Evolutionary conservation across 2,113 vertebrate genomes (phyloP).

Genomic region (Pipa parva): DNA sequence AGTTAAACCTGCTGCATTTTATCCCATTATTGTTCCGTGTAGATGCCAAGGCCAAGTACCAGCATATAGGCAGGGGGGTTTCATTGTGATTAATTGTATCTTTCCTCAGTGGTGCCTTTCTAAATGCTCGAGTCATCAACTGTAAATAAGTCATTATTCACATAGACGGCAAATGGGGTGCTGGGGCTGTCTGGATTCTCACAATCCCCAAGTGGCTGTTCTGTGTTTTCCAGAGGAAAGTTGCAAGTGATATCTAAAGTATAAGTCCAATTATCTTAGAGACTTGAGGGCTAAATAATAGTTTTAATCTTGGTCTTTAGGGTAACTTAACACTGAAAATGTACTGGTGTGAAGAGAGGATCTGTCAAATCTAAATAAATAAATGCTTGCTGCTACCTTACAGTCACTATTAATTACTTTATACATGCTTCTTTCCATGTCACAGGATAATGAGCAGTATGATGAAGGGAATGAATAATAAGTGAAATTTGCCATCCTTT

Average conservation of each 20-base stretch:
- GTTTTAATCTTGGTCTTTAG: fast-evolving
- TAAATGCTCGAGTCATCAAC: slow-evolving; percentile 2
- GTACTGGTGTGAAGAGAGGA: slow-evolving; percentile 33
- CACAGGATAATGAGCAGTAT: slow-evolving; percentile 45
- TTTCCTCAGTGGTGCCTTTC: slow-evolving; percentile 2
- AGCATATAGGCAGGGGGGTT: background rate
- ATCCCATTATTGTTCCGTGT: background rate
- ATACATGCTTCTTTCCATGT: slow-evolving; percentile 48
- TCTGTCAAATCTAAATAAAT: slow-evolving; percentile 46
- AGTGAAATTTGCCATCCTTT: slow-evolving; percentile 3
- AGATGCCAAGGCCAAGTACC: background rate
- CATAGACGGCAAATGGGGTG: background rate
- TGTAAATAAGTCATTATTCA: slow-evolving; percentile 27
- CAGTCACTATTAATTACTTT: slow-evolving; percentile 53
- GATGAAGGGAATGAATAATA: slow-evolving; percentile 39
- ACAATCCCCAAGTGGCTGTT: background rate
- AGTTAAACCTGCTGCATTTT: slow-evolving; percentile 1
- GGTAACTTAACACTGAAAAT: slow-evolving; percentile 26
- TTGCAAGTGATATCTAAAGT: background rate
- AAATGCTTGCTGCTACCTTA: slow-evolving; percentile 40
- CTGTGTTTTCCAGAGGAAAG: fast-evolving
- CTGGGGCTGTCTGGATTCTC: background rate
- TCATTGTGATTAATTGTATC: slow-evolving; percentile 17
- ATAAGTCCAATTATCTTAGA: slow-evolving; percentile 13
- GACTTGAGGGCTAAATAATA: slow-evolving; percentile 20